These are phyloP conservation scores for Apus apus DNA, from an alignment of 2,113 vertebrate genomes.

Conservation along the genomic window DNA sequence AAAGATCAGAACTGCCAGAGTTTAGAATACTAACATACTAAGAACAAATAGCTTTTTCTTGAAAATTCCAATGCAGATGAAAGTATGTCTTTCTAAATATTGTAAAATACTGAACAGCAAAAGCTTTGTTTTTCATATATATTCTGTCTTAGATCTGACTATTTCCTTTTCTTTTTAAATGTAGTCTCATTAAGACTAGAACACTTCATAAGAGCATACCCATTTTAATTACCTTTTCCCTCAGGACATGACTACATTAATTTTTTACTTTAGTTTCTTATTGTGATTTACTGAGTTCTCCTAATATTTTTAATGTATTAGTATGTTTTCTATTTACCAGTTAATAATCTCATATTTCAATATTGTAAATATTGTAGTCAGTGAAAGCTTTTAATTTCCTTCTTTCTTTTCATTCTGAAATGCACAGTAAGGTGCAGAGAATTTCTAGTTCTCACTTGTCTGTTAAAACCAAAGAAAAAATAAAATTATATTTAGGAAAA, in stretches of 20 bases:
- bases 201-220: background rate
- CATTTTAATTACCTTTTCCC: constrained; percentile 6
- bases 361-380: background rate
- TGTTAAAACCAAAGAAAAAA: background rate
- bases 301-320: background rate
- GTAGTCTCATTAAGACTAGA: background rate
- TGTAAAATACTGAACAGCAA: background rate
- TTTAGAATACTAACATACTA: background rate
- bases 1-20: background rate
- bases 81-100: background rate
- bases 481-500: background rate
- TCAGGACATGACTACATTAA: background rate
- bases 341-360: background rate
- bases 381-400: background rate
- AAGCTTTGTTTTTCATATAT: background rate
- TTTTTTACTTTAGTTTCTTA: background rate
- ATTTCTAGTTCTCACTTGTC: background rate
- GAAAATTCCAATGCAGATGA: background rate
- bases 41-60: background rate
- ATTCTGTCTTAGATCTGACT: background rate
- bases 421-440: background rate
- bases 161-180: background rate
- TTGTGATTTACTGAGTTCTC: background rate
- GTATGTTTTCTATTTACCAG: background rate
- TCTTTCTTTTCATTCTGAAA: background rate